Conservation (phyloP, 2,113 vertebrate species). For the Nothocercus julius region DNA sequence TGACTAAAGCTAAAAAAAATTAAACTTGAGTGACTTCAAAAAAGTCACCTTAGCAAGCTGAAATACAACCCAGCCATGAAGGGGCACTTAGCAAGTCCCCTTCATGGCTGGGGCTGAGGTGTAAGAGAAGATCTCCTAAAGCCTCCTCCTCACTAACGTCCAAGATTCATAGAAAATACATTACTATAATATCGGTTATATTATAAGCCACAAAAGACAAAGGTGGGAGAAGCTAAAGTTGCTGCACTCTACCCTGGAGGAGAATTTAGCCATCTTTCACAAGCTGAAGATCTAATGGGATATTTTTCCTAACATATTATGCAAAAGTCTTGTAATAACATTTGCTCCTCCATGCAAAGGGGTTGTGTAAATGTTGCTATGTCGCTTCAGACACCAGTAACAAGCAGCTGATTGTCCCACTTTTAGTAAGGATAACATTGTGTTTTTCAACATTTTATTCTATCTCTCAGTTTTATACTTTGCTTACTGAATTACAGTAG, state of each 20-base stretch:
- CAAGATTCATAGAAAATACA: background rate
- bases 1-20: background rate
- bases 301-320: background rate
- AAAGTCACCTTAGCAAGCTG: background rate
- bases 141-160: background rate
- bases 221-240: background rate
- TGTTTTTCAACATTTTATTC: background rate
- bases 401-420: background rate
- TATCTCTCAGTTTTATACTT: background rate
- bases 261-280: background rate
- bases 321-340: background rate
- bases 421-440: background rate
- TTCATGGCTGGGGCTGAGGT: background rate
- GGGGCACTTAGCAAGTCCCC: too few species aligned
- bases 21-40: background rate
- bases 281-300: background rate
- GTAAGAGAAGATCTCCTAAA: background rate
- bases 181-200: background rate
- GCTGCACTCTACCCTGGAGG: background rate
- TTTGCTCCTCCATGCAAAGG: background rate
- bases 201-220: background rate
- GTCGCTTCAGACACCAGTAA: background rate
- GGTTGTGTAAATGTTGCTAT: background rate
- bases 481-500: background rate
- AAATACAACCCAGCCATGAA: background rate